Base-by-base conservation (phyloP, 2,797 vertebrate genomes). In the Distichodus sexfasciatus region DNA sequence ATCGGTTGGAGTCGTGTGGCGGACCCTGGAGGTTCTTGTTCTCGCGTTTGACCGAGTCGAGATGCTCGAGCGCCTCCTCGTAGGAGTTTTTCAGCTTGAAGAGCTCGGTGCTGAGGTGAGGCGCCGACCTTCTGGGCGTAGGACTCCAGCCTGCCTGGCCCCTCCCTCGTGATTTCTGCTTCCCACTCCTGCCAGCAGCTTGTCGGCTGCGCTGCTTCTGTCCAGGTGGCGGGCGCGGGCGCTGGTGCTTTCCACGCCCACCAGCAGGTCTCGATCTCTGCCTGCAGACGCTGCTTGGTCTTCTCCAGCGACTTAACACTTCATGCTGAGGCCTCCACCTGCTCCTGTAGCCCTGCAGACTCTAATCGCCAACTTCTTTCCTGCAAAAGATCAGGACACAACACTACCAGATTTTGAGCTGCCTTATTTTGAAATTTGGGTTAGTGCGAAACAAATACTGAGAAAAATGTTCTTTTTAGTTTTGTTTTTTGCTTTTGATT, bases 11-110 rank as follows among this genome's bases (percentile, higher is more conserved):
- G n/a, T n/a, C n/a, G n/a, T n/a, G n/a, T n/a, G n/a, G n/a, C n/a
- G n/a, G n/a, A 96, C 96, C 95, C 85, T 96, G 95, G 21, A 97
- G 87, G 83, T 98, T 97, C 89, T 97, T 97, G 85, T 96, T 97
- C 84, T 97, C 96, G 44, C 93, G 87, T 85, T 93, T 96, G 70
- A 94, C 84, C 0, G 91, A 94, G 84, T 98, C 95, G 78, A 97
- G 84, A 73, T 95, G 90, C 66, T 97, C 94, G 26, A 98, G 79
- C 0, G 92, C 89, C 83, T 97, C 95, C 75, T 98, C 95, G 0
- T 96, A 96, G 66, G 90, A 92, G 0, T 97, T 97, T 82, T 93
- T 94, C 65, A 97, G 88, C 64, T 95, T 95, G 80, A 97, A 97
- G 57, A 97, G 94, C 82, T 97, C 95, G 0, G 95, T 95, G 86